A percentile compares a stretch with the other conserved stretches of the same genome.
phyloP scores from a whole-genome alignment of 2,888 invertebrate species.

The Arctia plantaginis region DNA sequence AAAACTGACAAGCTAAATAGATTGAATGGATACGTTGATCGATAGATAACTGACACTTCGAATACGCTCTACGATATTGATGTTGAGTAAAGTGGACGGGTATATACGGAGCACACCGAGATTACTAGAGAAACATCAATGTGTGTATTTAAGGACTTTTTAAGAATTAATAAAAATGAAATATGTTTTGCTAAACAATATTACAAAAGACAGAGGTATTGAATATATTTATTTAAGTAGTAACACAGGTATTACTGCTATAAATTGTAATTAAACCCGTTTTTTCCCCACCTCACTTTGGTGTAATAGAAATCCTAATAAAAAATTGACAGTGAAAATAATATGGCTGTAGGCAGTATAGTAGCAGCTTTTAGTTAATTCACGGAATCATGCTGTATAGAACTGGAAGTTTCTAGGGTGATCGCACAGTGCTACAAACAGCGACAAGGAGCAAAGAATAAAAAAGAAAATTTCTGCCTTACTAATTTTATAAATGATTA shows the following conservation, averaged over 20 bases:
- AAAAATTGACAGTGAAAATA: neutral
- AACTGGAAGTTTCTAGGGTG: no score
- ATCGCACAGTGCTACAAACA: no score
- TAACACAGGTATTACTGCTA: neutral
- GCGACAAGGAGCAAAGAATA: no score
- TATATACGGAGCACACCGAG: neutral
- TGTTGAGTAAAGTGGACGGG: conserved; percentile 14
- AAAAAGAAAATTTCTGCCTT: no score
- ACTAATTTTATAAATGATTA: no score
- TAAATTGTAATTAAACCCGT: neutral
- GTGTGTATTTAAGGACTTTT: neutral
- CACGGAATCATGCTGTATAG: no score
- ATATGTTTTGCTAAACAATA: neutral
- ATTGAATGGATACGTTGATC: conserved; percentile 41
- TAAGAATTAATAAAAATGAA: neutral
- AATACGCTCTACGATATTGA: conserved; percentile 12
- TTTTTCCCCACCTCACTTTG: neutral
- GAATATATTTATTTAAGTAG: neutral
- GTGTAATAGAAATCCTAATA: neutral
- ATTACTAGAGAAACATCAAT: neutral
- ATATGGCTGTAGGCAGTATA: neutral
- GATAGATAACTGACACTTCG: conserved; percentile 32
- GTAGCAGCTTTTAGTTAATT: neutral
- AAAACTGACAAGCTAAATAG: conserved; percentile 39
- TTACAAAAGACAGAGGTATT: neutral